Percentiles rank a stretch among this genome's conserved stretches.
phyloP scores from a whole-genome alignment of 2,888 invertebrate species.

The Drosophila infuscata region DNA sequence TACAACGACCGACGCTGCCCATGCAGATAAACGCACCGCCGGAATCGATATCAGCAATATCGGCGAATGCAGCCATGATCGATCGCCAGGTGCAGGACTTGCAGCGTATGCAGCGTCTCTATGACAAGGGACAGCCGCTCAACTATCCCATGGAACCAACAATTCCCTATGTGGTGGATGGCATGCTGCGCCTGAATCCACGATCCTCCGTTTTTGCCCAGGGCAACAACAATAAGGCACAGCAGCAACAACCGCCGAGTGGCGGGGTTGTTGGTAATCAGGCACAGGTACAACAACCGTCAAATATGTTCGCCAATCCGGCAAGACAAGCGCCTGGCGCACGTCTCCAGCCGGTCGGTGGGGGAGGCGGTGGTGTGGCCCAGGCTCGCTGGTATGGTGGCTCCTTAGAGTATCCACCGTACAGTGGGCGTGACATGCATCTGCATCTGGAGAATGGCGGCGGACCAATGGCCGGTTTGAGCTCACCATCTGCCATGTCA shows the following conservation, averaged over 20 bases:
- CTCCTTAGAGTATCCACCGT: conserved; percentile 73
- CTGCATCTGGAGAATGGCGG: conserved; percentile 83
- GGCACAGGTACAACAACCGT: conserved; percentile 62
- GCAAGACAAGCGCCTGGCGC: conserved; percentile 60
- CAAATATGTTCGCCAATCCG: conserved; percentile 77
- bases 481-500: conserved; percentile 85
- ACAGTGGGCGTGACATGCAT: conserved; percentile 77
- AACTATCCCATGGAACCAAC: conserved; percentile 77
- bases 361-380: conserved; percentile 56
- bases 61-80: conserved; percentile 59
- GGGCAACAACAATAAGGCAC: conserved; percentile 63
- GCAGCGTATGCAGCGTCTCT: conserved; percentile 67
- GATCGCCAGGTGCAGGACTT: conserved; percentile 68
- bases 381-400: conserved; percentile 78
- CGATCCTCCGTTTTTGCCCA: conserved; percentile 91
- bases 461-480: conserved; percentile 77
- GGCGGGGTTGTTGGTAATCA: conserved; percentile 55
- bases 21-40: conserved; percentile 66
- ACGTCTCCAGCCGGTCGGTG: conserved; percentile 53
- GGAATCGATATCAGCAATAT: conserved; percentile 48
- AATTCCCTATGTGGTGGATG: conserved; percentile 55
- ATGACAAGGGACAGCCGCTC: conserved; percentile 76
- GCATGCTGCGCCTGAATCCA: conserved; percentile 90
- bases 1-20: conserved; percentile 82
- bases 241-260: conserved; percentile 54